phyloP scores from a whole-genome alignment of 2,797 vertebrate genomes.

The Melanotaenia pygmaea region DNA sequence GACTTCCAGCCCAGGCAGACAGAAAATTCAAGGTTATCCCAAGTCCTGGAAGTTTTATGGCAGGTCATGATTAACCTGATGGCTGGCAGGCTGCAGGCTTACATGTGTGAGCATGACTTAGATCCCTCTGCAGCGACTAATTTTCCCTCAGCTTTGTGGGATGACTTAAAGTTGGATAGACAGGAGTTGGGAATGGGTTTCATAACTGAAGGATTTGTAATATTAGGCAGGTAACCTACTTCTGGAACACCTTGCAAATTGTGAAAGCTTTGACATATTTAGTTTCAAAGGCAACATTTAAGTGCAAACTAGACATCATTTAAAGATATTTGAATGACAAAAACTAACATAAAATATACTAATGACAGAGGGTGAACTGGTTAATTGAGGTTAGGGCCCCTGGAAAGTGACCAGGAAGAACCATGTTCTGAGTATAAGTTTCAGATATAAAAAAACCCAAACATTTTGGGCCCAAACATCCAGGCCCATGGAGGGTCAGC shows the following conservation, averaged over 20 bases:
- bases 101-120: conserved; percentile 46
- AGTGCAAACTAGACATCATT: neutral
- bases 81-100: conserved; percentile 30
- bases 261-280: neutral
- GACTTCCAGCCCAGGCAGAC: conserved; percentile 47
- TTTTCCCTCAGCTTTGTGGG: conserved; percentile 42
- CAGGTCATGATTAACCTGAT: conserved; percentile 41
- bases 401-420: neutral
- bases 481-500: neutral
- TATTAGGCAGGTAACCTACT: conserved; percentile 8
- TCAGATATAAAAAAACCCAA: too few relatives aligned
- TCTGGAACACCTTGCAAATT: neutral
- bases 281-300: neutral
- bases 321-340: neutral
- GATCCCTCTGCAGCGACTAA: conserved; percentile 16
- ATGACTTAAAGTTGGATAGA: conserved; percentile 29
- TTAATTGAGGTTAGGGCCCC: neutral
- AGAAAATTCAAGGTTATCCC: conserved; percentile 44
- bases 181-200: conserved; percentile 9
- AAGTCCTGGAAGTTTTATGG: conserved; percentile 33
- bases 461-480: neutral
- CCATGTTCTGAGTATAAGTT: neutral
- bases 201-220: neutral
- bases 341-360: neutral
- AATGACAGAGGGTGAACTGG: neutral